Evolutionary conservation across 2,888 invertebrate genomes (phyloP).

Genomic region (Yponomeuta plumbellus): DNA sequence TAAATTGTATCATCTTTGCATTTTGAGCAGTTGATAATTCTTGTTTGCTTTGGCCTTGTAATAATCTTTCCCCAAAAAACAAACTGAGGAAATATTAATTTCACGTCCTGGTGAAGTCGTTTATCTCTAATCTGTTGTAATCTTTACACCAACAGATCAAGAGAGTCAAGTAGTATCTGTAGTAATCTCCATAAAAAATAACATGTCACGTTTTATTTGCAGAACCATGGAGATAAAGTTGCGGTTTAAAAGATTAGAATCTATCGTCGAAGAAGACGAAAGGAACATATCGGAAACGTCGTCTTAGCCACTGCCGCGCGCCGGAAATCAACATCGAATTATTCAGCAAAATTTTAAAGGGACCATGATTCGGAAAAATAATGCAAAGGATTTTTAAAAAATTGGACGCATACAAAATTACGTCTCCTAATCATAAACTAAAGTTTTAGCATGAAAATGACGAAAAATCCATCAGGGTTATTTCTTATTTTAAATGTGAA

Average conservation of each 20-base stretch:
- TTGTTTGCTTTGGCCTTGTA: neutral
- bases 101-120: neutral
- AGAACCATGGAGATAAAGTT: slow-evolving; percentile 51
- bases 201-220: slow-evolving; percentile 27
- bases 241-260: slow-evolving; percentile 43
- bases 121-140: neutral
- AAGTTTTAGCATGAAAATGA: too few relatives aligned
- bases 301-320: neutral
- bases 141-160: neutral
- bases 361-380: too few relatives aligned
- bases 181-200: neutral
- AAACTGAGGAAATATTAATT: too few relatives aligned
- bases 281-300: slow-evolving; percentile 22
- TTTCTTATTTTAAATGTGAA: too few relatives aligned
- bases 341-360: too few relatives aligned
- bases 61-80: too few relatives aligned
- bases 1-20: neutral
- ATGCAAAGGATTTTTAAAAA: too few relatives aligned
- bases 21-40: neutral
- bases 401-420: too few relatives aligned
- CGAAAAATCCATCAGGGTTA: too few relatives aligned
- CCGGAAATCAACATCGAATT: too few relatives aligned
- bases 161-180: neutral
- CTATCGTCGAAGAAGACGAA: slow-evolving; percentile 34
- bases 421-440: too few relatives aligned